These are phyloP conservation scores for Pituophis catenifer DNA, from an alignment of 2,113 vertebrate genomes.

Conservation along the genomic window DNA sequence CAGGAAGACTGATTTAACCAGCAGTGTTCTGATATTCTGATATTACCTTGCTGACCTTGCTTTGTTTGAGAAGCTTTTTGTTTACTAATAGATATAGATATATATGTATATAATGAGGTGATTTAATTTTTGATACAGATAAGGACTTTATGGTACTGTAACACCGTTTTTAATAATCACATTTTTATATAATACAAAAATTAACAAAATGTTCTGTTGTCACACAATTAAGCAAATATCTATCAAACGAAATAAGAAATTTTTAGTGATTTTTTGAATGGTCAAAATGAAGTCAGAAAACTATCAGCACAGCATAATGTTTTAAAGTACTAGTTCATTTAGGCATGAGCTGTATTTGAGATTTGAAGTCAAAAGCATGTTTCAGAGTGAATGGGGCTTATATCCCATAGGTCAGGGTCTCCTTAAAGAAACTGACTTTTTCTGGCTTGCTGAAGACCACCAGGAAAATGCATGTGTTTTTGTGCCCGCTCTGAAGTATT, in stretches of 20 bases:
- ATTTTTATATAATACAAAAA: conserved; percentile 51
- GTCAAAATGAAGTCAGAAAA: conserved; percentile 35
- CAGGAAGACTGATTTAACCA: conserved; percentile 18
- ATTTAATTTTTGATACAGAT: conserved; percentile 51
- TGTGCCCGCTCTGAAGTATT: neutral
- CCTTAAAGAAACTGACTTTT: neutral
- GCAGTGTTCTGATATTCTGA: conserved; percentile 32
- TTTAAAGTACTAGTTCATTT: conserved; percentile 48
- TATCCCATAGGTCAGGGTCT: neutral
- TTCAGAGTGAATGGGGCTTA: neutral
- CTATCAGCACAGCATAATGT: conserved; percentile 25
- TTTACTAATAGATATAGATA: conserved; percentile 38
- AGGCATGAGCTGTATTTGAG: conserved; percentile 45
- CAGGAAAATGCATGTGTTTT: neutral
- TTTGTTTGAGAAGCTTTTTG: conserved; percentile 45
- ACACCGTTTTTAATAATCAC: conserved; percentile 36
- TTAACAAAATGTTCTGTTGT: conserved; percentile 4
- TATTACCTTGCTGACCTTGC: conserved; percentile 19
- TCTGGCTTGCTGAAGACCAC: neutral
- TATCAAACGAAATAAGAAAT: conserved; percentile 31
- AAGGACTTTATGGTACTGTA: conserved; percentile 39
- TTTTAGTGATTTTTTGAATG: conserved; percentile 37
- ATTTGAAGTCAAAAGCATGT: conserved; percentile 10
- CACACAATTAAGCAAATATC: conserved; percentile 16
- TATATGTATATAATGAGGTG: conserved; percentile 45